Conservation (phyloP, 1,140 invertebrate genomes). For the Camponotus floridanus region DNA sequence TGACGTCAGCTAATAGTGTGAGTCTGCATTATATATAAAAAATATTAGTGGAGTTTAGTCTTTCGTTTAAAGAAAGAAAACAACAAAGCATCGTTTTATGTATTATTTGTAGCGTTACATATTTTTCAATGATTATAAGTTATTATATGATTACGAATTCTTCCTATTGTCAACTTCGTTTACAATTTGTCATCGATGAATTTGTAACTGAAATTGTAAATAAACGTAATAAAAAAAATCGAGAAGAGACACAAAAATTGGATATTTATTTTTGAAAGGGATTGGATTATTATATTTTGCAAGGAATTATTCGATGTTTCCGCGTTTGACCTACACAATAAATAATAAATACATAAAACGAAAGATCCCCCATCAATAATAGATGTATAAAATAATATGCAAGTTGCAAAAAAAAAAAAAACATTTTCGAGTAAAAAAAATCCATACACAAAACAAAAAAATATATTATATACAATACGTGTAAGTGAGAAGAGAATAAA, state of each 20-base stretch:
- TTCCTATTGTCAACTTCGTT: not conserved
- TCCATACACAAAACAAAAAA: too few relatives aligned
- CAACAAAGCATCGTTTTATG: not conserved
- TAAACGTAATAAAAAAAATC: not conserved
- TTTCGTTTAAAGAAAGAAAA: not conserved
- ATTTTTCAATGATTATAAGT: not conserved
- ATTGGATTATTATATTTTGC: not conserved
- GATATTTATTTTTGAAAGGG: not conserved
- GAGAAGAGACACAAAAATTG: not conserved
- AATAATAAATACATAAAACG: not conserved
- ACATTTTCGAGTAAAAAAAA: not conserved
- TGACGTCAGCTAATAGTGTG: not conserved
- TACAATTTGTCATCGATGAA: not conserved
- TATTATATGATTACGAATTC: too few relatives aligned
- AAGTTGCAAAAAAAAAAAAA: not conserved
- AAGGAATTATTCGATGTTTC: not conserved
- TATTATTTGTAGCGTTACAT: not conserved
- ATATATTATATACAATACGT: not conserved
- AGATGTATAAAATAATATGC: not conserved
- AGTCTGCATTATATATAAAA: constrained; percentile 2
- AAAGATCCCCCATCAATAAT: not conserved
- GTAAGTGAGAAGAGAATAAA: not conserved
- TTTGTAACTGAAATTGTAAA: too few relatives aligned
- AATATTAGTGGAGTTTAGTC: not conserved
- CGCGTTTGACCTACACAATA: not conserved